Evolutionary conservation across 2,113 vertebrate genomes (phyloP).

Genomic region (Gasterosteus nipponicus): DNA sequence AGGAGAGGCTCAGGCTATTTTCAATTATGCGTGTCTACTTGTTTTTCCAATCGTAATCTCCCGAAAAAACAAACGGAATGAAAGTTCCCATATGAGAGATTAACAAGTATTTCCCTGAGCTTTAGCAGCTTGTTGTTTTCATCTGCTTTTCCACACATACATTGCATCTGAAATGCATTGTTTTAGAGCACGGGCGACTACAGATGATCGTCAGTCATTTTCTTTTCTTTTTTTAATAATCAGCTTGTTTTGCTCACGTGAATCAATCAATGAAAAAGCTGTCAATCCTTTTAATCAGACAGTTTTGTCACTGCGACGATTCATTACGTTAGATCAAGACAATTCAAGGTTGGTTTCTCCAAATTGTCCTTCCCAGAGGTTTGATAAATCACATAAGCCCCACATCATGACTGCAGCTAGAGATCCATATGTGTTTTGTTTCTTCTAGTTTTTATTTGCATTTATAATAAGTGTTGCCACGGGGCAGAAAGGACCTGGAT

Average conservation of each 20-base stretch:
- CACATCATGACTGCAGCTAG: slow-evolving; percentile 24
- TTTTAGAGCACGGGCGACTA: slow-evolving; percentile 27
- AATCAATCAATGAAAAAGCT: slow-evolving; percentile 60
- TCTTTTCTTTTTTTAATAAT: neutral
- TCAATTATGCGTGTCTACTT: slow-evolving; percentile 25
- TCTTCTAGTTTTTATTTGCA: neutral
- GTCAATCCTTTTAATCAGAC: slow-evolving; percentile 42
- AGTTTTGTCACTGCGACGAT: slow-evolving; percentile 58
- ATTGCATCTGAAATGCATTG: slow-evolving; percentile 23
- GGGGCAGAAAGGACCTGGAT: slow-evolving; percentile 23
- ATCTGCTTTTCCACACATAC: neutral
- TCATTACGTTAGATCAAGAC: slow-evolving; percentile 51
- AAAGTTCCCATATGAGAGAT: slow-evolving; percentile 50
- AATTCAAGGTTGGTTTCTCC: slow-evolving; percentile 39
- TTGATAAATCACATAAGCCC: slow-evolving; percentile 37
- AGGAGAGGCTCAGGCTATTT: slow-evolving; percentile 3
- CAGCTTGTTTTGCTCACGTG: slow-evolving; percentile 21
- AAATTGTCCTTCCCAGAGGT: slow-evolving; percentile 42
- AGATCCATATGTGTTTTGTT: slow-evolving; percentile 4
- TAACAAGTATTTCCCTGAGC: slow-evolving; percentile 12
- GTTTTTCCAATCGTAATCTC: slow-evolving; percentile 55
- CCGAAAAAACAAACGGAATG: slow-evolving; percentile 29
- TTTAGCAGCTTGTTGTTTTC: slow-evolving; percentile 16
- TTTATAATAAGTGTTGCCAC: neutral
- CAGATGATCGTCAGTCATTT: slow-evolving; percentile 38